Evolutionary conservation across 2,797 vertebrate genomes (phyloP), one percentile per base, ranked within the genome.

Genomic region (Phrynocephalus guinanensis): DNA sequence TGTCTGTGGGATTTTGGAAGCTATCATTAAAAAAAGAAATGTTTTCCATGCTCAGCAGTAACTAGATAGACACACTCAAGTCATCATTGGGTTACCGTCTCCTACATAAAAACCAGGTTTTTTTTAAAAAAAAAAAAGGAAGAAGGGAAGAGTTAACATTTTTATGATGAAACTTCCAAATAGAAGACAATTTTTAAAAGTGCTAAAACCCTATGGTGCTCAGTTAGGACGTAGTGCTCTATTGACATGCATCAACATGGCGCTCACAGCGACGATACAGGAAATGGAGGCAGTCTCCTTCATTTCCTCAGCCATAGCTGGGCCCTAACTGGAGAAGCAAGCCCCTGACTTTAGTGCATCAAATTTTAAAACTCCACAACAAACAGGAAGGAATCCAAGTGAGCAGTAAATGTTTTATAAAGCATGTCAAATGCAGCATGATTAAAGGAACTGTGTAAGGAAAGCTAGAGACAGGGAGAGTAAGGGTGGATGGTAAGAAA

Each of bases 391-490:
- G 78, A 73, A 88, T 88, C 67, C 87, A 67, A 84, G 77, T 52
- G 22, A 84, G n/a, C 77, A 75, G 38, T 84, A 84, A 88, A 88
- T 84, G 78, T 84, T 88, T 88, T 88, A 84, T 80, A 80, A 84
- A 88, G 76, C 56, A 80, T 38, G 68, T 84, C 82, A 84, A 75
- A 88, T 88, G 87, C 24, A 18, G 87, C 79, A 66, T 72, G 87
- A 79, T 88, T 80, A 79, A 88, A 84, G 52, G 68, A 73, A 80
- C 33, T 7, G 38, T 38, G 8, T 6, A 15, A 50, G 56, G 2
- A n/a, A 50, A 84, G 82, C 76, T 66, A 16, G 18, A 84, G 82
- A 75, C 50, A 88, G 79, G 76, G 56, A 50, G 38, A 88, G 20
- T 70, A 15, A 33, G 66, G 16, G 1, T 60, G 50, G 67, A 80